Evolutionary conservation across 30 jellyfish, hydroid and myxozoan genomes (phyloP), one percentile per base, ranked within the genome.

Genomic region (Pelagia noctiluca): DNA sequence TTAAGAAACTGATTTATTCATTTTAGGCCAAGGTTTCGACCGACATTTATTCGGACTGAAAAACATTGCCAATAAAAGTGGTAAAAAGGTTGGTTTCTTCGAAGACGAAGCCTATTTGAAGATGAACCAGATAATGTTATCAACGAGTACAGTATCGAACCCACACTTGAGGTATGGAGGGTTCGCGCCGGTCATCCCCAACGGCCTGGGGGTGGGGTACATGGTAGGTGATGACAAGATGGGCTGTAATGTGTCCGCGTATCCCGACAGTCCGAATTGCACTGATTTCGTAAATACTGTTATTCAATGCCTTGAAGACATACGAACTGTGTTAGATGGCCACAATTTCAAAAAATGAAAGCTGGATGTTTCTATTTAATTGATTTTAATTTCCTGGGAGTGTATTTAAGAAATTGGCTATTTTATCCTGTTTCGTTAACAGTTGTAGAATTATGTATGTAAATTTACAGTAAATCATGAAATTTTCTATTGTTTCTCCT

Each of bases 11-110:
- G n/a, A n/a, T n/a, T n/a, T n/a, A n/a, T n/a, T n/a, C n/a, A n/a
- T n/a, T n/a, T n/a, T 36, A 91, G 98, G 98, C 13, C 97, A 88
- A 83, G 99, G 99, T 10, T 94, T 94, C 76, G 99, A 94, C 73
- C 90, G 99, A 2, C 99, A 94, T 49, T 67, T 94, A 82, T 94
- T 94, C 72, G 97, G 95, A 7, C 63, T 94, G 82, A 64, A 76
- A 22, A 38, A 70, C 67, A 38, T 94, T 4, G 96, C 99, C 37
- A 47, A 60, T 49, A 53, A 78, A 54, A 54, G 89, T 23, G 93
- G 90, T 31, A 82, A 88, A 25, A 62, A 78, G 61, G 92, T 88
- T 19, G 96, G 80, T 1, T 82, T 94, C 54, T 94, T 94, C 72
- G 88, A 83, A 2, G 97, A 94, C 76, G 88, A 76, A 19, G 97